Conservation (phyloP, 2,888 invertebrate species). For the Drosophila neoperkinsi region DNA sequence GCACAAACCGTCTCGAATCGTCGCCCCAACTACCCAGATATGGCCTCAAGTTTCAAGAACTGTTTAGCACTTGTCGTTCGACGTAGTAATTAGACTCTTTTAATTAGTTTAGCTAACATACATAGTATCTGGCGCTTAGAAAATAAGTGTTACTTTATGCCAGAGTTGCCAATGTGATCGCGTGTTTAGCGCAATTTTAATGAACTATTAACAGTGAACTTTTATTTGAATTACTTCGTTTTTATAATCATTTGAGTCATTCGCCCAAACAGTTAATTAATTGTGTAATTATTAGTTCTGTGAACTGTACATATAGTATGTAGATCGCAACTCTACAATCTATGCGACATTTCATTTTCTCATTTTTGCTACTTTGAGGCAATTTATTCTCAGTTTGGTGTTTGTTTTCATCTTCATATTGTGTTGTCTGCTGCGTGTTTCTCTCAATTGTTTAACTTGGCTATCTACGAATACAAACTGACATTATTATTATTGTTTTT, state of each 20-base stretch:
- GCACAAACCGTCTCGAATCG: not conserved
- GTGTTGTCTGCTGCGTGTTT: slow-evolving; percentile 24
- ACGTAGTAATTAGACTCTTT: slow-evolving; percentile 42
- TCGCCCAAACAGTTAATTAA: slow-evolving; percentile 49
- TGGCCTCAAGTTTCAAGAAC: slow-evolving; percentile 43
- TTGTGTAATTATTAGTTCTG: slow-evolving; percentile 34
- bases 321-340: slow-evolving; percentile 40
- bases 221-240: slow-evolving; percentile 34
- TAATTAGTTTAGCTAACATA: slow-evolving; percentile 43
- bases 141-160: slow-evolving; percentile 61
- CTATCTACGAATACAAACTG: slow-evolving; percentile 72
- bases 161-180: slow-evolving; percentile 42
- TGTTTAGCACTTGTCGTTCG: slow-evolving; percentile 12
- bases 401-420: slow-evolving; percentile 17
- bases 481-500: slow-evolving; percentile 28
- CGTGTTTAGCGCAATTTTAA: slow-evolving; percentile 47
- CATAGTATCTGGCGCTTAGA: slow-evolving; percentile 34
- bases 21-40: slow-evolving; percentile 10
- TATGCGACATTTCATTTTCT: slow-evolving; percentile 19
- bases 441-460: slow-evolving; percentile 71
- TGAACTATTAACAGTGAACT: slow-evolving; percentile 76
- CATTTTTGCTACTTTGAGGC: slow-evolving; percentile 12
- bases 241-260: slow-evolving; percentile 27
- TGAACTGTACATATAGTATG: slow-evolving; percentile 50
- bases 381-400: slow-evolving; percentile 23